Conservation (phyloP, 2,888 invertebrate species). For the Standfussiana lucernea region DNA sequence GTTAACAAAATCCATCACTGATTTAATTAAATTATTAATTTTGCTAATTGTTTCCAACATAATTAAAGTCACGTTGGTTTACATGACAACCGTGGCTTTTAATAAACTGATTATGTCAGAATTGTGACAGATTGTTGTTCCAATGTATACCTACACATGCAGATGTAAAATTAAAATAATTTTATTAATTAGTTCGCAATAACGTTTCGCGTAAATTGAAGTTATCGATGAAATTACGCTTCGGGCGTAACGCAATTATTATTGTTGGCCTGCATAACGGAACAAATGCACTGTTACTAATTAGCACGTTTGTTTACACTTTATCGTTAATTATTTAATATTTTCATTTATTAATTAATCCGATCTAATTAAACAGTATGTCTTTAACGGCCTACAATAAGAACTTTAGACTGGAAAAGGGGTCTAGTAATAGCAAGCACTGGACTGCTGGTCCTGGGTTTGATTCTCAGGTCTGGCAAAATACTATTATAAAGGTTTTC, state of each 20-base stretch:
- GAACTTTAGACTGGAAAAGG: neutral
- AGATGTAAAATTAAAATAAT: slow-evolving; percentile 79
- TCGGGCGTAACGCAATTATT: slow-evolving; percentile 74
- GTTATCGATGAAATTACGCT: slow-evolving; percentile 78
- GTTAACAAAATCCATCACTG: neutral
- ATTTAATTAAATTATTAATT: neutral
- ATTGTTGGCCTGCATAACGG: slow-evolving; percentile 71
- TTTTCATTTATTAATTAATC: slow-evolving; percentile 19
- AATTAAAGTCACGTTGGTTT: slow-evolving; percentile 41
- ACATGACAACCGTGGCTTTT: slow-evolving; percentile 46
- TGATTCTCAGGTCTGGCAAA: neutral
- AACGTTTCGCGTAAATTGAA: slow-evolving; percentile 79
- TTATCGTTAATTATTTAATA: slow-evolving; percentile 45
- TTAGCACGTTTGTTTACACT: slow-evolving; percentile 68
- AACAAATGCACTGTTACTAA: slow-evolving; percentile 74
- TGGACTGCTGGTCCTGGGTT: neutral
- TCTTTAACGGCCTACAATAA: neutral
- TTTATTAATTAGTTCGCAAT: slow-evolving; percentile 80
- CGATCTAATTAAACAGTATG: neutral
- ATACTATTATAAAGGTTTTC: neutral
- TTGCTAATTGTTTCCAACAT: slow-evolving; percentile 6
- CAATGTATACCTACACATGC: slow-evolving; percentile 56
- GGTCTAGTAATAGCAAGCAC: neutral
- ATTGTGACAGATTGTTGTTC: slow-evolving; percentile 73
- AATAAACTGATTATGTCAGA: slow-evolving; percentile 63